These are phyloP conservation scores for Cryptus armator DNA, from an alignment of 2,888 invertebrate genomes.

Conservation along the genomic window DNA sequence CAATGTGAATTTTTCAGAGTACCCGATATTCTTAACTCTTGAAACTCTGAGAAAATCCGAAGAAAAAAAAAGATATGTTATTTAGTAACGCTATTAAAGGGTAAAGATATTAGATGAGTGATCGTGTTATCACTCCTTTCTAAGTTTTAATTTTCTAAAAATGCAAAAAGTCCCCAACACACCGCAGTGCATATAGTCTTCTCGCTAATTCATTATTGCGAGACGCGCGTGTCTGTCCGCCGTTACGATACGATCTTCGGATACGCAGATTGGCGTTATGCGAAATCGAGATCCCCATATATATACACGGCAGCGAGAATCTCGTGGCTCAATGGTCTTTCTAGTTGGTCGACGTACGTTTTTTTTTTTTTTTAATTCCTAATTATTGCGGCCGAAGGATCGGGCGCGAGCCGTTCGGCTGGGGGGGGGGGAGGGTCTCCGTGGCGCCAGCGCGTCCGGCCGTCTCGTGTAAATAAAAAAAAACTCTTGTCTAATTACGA, in stretches of 20 bases:
- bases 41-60: too few relatives aligned
- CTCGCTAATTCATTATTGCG: conserved; percentile 30
- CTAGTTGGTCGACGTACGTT: conserved; percentile 34
- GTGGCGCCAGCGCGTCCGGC: conserved; percentile 66
- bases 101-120: too few relatives aligned
- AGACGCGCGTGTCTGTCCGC: conserved; percentile 28
- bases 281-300: conserved; percentile 17
- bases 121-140: too few relatives aligned
- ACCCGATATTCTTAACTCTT: too few relatives aligned
- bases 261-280: conserved; percentile 1
- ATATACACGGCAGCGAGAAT: conserved; percentile 2
- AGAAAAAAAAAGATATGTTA: too few relatives aligned
- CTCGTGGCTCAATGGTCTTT: conserved; percentile 25
- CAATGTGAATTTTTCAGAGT: too few relatives aligned
- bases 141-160: background rate
- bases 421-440: conserved; percentile 30
- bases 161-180: background rate
- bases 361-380: conserved; percentile 57
- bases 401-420: conserved; percentile 6
- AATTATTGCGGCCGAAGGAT: conserved; percentile 63
- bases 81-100: too few relatives aligned
- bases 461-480: conserved; percentile 59
- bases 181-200: background rate
- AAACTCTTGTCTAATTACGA: conserved; percentile 65
- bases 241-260: conserved; percentile 32